A percentile compares a stretch with the other conserved stretches of the same genome.
These are phyloP conservation scores for Chauna torquata DNA, from an alignment of 2,113 vertebrate species.

Conservation along the genomic window DNA sequence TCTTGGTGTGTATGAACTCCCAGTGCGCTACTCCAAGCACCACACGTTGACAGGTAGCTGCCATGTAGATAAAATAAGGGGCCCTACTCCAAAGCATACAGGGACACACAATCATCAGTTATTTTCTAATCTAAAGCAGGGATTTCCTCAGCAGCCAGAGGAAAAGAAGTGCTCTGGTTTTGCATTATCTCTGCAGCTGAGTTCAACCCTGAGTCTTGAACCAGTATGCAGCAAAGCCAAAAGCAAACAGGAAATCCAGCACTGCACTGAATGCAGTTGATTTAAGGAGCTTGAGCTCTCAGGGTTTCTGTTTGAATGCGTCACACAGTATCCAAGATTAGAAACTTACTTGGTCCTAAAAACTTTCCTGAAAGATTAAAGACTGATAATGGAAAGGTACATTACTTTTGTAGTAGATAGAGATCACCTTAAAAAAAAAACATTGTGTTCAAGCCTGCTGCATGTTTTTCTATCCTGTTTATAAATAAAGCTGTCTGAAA, in stretches of 20 bases:
- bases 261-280: background rate
- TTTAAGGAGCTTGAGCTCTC: conserved; percentile 6
- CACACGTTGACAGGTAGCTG: conserved; percentile 75
- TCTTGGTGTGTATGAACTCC: conserved; percentile 78
- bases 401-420: conserved; percentile 8
- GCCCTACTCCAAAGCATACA: conserved; percentile 52
- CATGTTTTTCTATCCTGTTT: background rate
- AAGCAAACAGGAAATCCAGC: conserved; percentile 46
- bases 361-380: background rate
- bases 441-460: background rate
- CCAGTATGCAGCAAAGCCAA: background rate
- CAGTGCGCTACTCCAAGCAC: conserved; percentile 69
- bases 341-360: conserved; percentile 9
- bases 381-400: conserved; percentile 1
- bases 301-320: background rate
- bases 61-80: conserved; percentile 75
- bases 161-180: background rate
- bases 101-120: conserved; percentile 62
- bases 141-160: conserved; percentile 30
- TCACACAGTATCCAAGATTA: background rate
- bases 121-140: conserved; percentile 66
- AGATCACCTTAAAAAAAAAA: conserved; percentile 2
- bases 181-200: conserved; percentile 35
- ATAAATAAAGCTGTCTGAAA: background rate
- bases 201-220: background rate